These are phyloP conservation scores for Artemia sinica DNA, from an alignment of 2,888 invertebrate species.

Conservation along the genomic window DNA sequence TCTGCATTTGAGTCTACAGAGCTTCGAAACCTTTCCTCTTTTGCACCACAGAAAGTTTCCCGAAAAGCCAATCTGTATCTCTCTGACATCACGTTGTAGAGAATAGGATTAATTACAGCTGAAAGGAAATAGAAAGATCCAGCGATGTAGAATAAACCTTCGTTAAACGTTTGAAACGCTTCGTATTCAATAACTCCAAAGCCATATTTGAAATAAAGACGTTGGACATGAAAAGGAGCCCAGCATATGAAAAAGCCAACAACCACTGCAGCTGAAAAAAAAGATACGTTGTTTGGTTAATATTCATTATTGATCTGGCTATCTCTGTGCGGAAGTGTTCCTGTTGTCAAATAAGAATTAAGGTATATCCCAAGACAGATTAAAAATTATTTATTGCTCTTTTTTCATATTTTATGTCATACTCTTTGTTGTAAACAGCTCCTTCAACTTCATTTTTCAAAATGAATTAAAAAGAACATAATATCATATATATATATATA, in stretches of 20 bases:
- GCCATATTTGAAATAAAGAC: constrained; percentile 60
- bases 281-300: background rate
- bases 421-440: too few species aligned
- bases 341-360: too few species aligned
- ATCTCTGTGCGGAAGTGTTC: too few species aligned
- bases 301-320: too few species aligned
- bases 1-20: too few species aligned
- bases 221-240: constrained; percentile 87
- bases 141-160: constrained; percentile 57
- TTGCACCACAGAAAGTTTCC: constrained; percentile 43
- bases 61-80: constrained; percentile 61
- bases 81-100: constrained; percentile 63
- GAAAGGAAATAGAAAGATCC: constrained; percentile 64
- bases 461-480: too few species aligned
- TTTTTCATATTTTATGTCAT: too few species aligned
- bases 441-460: too few species aligned
- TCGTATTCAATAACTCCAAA: background rate
- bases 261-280: constrained; percentile 69
- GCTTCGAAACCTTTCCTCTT: background rate
- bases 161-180: constrained; percentile 45
- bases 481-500: too few species aligned
- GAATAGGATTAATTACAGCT: constrained; percentile 64
- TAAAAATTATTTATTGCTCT: too few species aligned
- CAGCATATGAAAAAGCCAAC: constrained; percentile 85
- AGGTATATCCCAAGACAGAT: too few species aligned